Base-by-base conservation (phyloP, 2,888 invertebrate species). In the Cephus rjabovi region DNA sequence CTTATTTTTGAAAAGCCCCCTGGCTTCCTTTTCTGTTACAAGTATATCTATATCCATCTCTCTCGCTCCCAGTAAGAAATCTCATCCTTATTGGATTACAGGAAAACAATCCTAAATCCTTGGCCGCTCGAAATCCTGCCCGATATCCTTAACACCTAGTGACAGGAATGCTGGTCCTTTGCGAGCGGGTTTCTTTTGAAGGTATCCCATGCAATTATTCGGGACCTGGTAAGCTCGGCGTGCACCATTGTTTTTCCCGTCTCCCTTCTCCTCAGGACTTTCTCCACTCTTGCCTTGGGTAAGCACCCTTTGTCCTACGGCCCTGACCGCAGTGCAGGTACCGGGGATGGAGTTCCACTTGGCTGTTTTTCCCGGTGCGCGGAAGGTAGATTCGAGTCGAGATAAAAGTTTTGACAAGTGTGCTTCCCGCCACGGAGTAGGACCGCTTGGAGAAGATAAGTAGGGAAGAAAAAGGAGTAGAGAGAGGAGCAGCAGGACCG, bases 381-480 rank as follows among this genome's bases (percentile, higher is more conserved):
- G 23, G 56, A 56, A 56, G 76, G 79, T 79, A 83, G 84, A 85
- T 85, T 82, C 83, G 77, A 85, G 82, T 77, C 77, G 77, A 83
- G 87, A 88, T 89, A 87, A 88, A 88, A 89, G 87, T 89, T 89
- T 89, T 86, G 88, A 88, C 88, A 89, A 87, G 87, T 86, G 84
- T 82, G 82, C 78, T 75, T 77, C 74, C 73, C 69, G 75, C 70
- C 37, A 76, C 76, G 12, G 70, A 37, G 37, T 56, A 35, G n/a
- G 74, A 68, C 56, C 56, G 56, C 56, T 56, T 23, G 56, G 56
- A 56, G 56, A 56, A n/a, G 33, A 37, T 73, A 76, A 76, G 73
- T 73, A 68, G 76, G 15, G 35, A 73, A 11, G 23, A 35, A 40
- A 73, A 11, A 35, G n/a, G n/a, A 12, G 40, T 3, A 30, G 34